Percentiles rank a stretch among this genome's conserved stretches.
phyloP scores from a whole-genome alignment of 2,113 vertebrate genomes.

The Megalops atlanticus region DNA sequence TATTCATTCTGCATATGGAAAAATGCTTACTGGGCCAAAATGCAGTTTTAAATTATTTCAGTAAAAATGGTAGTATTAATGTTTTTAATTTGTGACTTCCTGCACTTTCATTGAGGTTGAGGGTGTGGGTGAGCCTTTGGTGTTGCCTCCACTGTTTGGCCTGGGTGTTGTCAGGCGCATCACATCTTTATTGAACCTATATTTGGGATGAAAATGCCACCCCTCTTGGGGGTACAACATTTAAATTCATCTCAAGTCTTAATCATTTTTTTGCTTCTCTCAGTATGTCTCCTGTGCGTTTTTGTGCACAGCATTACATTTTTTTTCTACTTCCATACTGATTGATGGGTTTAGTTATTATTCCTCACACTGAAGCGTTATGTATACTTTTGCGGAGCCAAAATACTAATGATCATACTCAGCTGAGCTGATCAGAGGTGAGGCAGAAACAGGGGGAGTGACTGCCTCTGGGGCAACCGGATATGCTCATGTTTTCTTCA shows the following conservation, averaged over 20 bases:
- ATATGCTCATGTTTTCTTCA: not conserved
- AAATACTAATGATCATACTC: not conserved
- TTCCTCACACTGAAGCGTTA: not conserved
- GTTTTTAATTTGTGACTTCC: not conserved
- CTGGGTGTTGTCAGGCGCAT: not conserved
- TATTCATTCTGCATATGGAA: not conserved
- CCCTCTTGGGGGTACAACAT: no score
- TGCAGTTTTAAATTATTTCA: not conserved
- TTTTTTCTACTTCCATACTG: not conserved
- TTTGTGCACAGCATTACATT: not conserved
- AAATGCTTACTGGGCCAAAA: not conserved
- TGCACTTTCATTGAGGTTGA: no score
- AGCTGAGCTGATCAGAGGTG: not conserved
- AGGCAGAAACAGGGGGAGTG: not conserved
- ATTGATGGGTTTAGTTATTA: not conserved
- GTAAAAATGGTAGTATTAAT: not conserved
- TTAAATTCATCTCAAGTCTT: no score
- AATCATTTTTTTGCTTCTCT: no score
- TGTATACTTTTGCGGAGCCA: not conserved
- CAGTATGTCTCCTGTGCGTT: not conserved
- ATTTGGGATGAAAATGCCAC: not conserved
- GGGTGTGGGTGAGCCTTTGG: no score
- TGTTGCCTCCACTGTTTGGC: not conserved
- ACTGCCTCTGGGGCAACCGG: no score
- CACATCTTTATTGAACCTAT: no score